Conservation (phyloP, 2,113 vertebrate genomes). For the Alethe diademata region DNA sequence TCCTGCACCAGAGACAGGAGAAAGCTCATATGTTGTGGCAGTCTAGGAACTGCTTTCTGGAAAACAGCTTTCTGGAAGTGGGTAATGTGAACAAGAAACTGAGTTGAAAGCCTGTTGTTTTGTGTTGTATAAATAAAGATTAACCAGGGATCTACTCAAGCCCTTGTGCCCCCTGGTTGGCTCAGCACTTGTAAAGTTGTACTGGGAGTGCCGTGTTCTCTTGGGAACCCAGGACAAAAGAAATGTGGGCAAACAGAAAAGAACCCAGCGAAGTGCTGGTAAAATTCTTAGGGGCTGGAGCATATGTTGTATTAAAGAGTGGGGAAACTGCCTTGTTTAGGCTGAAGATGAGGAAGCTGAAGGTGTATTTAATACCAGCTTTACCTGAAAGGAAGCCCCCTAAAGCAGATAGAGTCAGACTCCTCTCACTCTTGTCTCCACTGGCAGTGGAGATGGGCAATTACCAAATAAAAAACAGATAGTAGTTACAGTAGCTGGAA, state of each 20-base stretch:
- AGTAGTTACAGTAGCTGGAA: not conserved
- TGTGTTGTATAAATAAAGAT: not conserved
- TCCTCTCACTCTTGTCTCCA: not conserved
- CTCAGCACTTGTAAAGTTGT: not conserved
- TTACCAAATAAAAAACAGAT: not conserved
- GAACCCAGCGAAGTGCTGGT: not conserved
- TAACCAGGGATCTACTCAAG: not conserved
- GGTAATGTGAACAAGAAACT: not conserved
- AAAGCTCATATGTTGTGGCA: fast-evolving
- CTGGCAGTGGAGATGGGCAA: not conserved
- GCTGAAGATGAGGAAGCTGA: not conserved
- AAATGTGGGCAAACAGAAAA: not conserved
- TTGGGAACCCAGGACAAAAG: not conserved
- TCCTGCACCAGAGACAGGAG: not conserved
- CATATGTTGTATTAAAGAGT: not conserved
- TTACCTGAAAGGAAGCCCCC: not conserved
- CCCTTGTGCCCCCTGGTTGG: not conserved
- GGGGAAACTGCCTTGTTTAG: not conserved
- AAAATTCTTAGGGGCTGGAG: not conserved
- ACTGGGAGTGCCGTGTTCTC: not conserved
- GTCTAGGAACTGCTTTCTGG: not conserved
- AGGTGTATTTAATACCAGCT: not conserved
- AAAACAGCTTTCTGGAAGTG: not conserved
- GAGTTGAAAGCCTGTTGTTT: not conserved
- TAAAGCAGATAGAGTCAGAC: not conserved